Percentiles rank a stretch among this genome's conserved stretches.
phyloP scores from a whole-genome alignment of 2,797 vertebrate species.

The Phaenicophaeus curvirostris region DNA sequence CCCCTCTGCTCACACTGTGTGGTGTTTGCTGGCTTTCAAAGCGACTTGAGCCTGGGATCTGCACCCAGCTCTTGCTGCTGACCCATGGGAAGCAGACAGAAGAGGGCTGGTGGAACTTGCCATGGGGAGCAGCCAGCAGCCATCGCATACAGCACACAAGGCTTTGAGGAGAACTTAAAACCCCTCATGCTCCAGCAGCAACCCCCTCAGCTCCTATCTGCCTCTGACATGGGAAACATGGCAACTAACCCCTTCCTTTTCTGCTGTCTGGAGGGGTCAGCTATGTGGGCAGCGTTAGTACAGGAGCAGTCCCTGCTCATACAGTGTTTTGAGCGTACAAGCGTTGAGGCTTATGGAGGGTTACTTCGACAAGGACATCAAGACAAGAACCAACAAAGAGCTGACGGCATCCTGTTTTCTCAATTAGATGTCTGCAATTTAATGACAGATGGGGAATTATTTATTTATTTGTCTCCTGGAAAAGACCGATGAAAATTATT shows the following conservation, averaged over 20 bases:
- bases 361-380: background rate
- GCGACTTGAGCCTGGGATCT: background rate
- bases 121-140: background rate
- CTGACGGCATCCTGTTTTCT: background rate
- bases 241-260: background rate
- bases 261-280: background rate
- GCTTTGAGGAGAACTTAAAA: background rate
- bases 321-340: background rate
- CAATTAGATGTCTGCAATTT: background rate
- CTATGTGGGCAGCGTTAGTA: background rate
- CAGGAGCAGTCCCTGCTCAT: background rate
- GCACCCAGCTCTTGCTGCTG: background rate
- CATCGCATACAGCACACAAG: background rate
- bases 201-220: background rate
- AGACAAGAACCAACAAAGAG: background rate
- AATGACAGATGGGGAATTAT: background rate
- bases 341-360: background rate
- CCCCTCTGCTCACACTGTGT: accelerated
- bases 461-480: background rate
- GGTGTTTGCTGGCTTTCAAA: background rate
- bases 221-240: background rate
- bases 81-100: background rate
- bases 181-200: background rate
- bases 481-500: background rate
- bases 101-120: background rate